phyloP scores from a whole-genome alignment of 1,140 invertebrate species.

The Neuroterus valhalla region DNA sequence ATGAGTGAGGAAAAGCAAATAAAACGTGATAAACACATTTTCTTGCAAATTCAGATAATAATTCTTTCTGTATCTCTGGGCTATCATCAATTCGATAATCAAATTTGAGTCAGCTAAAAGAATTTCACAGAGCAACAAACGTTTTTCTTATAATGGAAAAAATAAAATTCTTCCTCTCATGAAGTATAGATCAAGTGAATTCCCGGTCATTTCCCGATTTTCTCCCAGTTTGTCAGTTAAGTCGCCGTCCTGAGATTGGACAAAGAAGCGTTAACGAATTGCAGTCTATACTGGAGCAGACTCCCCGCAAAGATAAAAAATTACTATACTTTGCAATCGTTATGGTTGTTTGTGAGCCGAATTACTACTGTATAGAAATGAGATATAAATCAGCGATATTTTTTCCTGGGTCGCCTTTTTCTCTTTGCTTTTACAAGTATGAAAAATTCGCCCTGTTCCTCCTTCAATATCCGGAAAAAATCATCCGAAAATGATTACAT shows the following conservation, averaged over 20 bases:
- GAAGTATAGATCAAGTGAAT: no score
- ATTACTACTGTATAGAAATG: neutral
- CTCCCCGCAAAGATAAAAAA: conserved; percentile 17
- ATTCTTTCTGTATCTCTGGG: no score
- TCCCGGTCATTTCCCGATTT: no score
- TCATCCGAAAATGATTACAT: neutral
- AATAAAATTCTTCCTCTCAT: no score
- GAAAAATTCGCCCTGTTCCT: neutral
- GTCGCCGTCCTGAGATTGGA: neutral
- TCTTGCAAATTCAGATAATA: no score
- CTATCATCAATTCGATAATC: no score
- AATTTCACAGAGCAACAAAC: no score
- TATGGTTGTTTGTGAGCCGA: neutral
- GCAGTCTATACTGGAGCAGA: neutral
- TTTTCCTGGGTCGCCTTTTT: neutral
- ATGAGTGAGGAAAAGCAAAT: no score
- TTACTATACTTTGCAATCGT: neutral
- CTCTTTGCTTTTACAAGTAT: neutral
- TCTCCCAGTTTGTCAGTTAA: no score
- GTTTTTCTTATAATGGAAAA: no score
- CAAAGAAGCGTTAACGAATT: conserved; percentile 24
- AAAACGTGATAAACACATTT: no score
- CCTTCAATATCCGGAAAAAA: neutral
- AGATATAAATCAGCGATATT: neutral
- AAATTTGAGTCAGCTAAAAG: no score